Base-by-base conservation (phyloP, 2,888 invertebrate genomes). In the Graphium colonna region DNA sequence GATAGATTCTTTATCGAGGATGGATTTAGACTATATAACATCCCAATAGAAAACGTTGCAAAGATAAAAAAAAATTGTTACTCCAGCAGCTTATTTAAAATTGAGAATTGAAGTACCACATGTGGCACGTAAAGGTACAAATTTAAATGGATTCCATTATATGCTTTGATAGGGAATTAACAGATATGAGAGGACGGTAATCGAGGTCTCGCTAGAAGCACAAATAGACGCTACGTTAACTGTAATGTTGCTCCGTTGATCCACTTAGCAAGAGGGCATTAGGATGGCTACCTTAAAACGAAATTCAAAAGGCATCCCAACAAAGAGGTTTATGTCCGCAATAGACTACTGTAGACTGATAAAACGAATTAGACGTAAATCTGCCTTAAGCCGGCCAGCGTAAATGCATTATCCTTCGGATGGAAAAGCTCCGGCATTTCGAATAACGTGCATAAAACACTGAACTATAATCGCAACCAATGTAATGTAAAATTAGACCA, bases 341-440 rank as follows among this genome's bases (percentile, higher is more conserved):
- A 9, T 5, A 33, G 36, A 33, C 42, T 38, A 42, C 38, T n/a
- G 0, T n/a, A 17, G n/a, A 13, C 38, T 38, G 31, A 45, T 51
- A 51, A 40, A 38, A 13, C n/a, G 13, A 28, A 39, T 51, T 39
- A 51, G 39, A 28, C 16, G 17, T 39, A 39, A 51, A 51, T 51
- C 38, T 38, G 16, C 4, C 16, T 43, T 10, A n/a, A 38, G 38
- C 38, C 16, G 36, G 21, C 10, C 13, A 16, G 3, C 33, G 18
- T 28, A 3, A 13, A 36, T 18, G 36, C 15, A 9, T 44, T 10
- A 15, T 26, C 31, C 17, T 21, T 21, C 38, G 10, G 5, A 38
- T 7, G 12, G 12, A 13, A 38, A n/a, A 13, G 1, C 12, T n/a
- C 13, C 5, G n/a, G n/a, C n/a, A 21, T 3, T 3, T 5, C 21